Evolutionary conservation across 2,888 invertebrate species (phyloP).

Genomic region (Drosophila prolongata): DNA sequence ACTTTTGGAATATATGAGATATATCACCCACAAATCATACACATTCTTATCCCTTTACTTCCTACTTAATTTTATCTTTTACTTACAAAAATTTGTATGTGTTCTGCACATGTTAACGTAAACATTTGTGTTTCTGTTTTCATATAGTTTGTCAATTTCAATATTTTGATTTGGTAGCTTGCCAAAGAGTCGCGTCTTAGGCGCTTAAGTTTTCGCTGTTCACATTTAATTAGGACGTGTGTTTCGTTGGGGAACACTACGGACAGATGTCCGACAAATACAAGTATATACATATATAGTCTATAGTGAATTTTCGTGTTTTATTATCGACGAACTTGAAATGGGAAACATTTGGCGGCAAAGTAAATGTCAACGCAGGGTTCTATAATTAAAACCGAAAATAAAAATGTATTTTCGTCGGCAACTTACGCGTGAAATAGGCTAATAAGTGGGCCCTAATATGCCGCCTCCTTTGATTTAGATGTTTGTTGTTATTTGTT

Average conservation of each 20-base stretch:
- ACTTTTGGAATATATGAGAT: background rate
- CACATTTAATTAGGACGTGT: constrained; percentile 66
- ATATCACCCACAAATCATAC: no score
- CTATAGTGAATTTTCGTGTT: constrained; percentile 35
- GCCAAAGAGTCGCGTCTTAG: constrained; percentile 65
- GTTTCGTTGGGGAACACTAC: constrained; percentile 34
- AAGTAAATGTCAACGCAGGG: constrained; percentile 28
- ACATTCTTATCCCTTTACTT: no score
- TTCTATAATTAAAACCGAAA: constrained; percentile 39
- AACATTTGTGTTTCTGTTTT: constrained; percentile 25
- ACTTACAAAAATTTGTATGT: background rate
- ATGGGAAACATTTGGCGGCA: constrained; percentile 40
- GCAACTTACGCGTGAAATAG: constrained; percentile 63
- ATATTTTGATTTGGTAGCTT: constrained; percentile 68
- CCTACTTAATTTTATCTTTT: background rate
- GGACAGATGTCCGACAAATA: constrained; percentile 30
- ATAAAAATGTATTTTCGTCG: constrained; percentile 23
- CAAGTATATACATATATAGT: constrained; percentile 22
- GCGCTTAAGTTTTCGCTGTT: constrained; percentile 42
- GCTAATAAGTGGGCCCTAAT: constrained; percentile 60
- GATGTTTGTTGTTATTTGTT: constrained; percentile 14
- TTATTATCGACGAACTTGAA: constrained; percentile 46
- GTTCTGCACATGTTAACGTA: background rate
- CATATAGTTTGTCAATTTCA: constrained; percentile 55
- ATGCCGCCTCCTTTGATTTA: constrained; percentile 29